Base-by-base conservation (phyloP, 2,797 vertebrate species). In the Cossypha heuglini region DNA sequence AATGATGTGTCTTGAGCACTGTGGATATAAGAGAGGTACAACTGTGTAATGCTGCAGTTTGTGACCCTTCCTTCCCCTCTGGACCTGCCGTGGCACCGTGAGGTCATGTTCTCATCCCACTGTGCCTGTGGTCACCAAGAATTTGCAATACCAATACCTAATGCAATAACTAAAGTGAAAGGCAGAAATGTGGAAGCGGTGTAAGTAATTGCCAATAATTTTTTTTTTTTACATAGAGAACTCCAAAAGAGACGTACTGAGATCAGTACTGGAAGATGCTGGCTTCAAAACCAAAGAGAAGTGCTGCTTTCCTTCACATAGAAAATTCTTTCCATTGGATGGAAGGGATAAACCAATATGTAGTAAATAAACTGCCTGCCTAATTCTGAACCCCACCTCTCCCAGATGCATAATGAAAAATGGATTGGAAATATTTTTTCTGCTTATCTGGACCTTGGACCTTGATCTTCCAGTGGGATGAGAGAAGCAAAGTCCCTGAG, bases 41-140 rank as follows among this genome's bases (percentile, higher is more conserved):
- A 45, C 20, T 71, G 48, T 67, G 40, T 67, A 45, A 88, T 38
- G 16, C 20, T 45, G 29, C 18, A 68, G 37, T 51, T 40, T 40
- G 29, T 45, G 37, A 43, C 42, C 24, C 28, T 81, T 77, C 38
- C 33, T 85, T 76, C 28, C 24, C 25, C 35, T 48, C 45, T 74
- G 52, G 48, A 69, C 10, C 21, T 24, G 6, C 25, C 0, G 0
- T 73, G 72, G 37, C 61, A 73, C 40, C 0, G 0, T 33, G 51
- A 26, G 5, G 4, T 77, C 51, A 82, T 55, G 20, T 29, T 74
- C 10, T 74, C 15, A 40, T 55, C 14, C 22, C 45, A 38, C 33
- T 2, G 4, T 66, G 40, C 9, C 17, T 0, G 6, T n/a, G 6
- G 8, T 64, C 24, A 80, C 13, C 25, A 57, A 33, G 19, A 38